Percentiles rank a stretch among this genome's conserved stretches.
phyloP scores from a whole-genome alignment of 2,113 vertebrate genomes.

The Oncorhynchus mykiss region DNA sequence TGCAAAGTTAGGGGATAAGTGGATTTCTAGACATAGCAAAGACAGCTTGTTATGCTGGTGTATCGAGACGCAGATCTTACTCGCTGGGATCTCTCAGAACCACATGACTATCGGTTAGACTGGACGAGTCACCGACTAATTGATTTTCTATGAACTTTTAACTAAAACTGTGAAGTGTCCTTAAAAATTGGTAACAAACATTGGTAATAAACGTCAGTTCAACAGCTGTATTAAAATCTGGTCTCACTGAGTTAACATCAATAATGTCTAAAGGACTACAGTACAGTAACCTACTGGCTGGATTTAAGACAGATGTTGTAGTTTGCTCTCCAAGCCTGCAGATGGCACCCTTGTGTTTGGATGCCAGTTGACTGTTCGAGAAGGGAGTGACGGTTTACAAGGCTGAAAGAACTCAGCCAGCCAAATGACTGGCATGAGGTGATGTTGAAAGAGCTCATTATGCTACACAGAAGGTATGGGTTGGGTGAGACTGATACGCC shows the following conservation, averaged over 20 bases:
- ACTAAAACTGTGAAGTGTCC: too few species aligned
- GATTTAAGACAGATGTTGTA: slow-evolving; percentile 25
- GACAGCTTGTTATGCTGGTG: slow-evolving; percentile 49
- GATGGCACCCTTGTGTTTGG: slow-evolving; percentile 43
- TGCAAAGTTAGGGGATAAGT: slow-evolving; percentile 58
- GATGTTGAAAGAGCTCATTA: background rate
- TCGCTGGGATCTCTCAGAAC: slow-evolving; percentile 11
- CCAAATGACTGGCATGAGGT: background rate
- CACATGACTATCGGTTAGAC: background rate
- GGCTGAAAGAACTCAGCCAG: background rate
- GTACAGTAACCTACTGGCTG: slow-evolving; percentile 4
- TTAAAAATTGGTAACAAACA: background rate
- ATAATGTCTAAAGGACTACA: background rate
- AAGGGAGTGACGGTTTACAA: background rate
- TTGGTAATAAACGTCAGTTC: background rate
- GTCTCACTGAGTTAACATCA: slow-evolving; percentile 8
- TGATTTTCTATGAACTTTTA: too few species aligned
- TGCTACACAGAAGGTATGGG: background rate
- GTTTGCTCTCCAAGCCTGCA: slow-evolving; percentile 38
- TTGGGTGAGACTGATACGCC: background rate
- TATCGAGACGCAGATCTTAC: background rate
- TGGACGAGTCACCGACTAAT: too few species aligned
- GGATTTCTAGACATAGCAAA: slow-evolving; percentile 39
- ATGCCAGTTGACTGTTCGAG: background rate
- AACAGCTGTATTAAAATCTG: too few species aligned